phyloP scores from a whole-genome alignment of 2,888 invertebrate species.

The Plagiodera versicolora region DNA sequence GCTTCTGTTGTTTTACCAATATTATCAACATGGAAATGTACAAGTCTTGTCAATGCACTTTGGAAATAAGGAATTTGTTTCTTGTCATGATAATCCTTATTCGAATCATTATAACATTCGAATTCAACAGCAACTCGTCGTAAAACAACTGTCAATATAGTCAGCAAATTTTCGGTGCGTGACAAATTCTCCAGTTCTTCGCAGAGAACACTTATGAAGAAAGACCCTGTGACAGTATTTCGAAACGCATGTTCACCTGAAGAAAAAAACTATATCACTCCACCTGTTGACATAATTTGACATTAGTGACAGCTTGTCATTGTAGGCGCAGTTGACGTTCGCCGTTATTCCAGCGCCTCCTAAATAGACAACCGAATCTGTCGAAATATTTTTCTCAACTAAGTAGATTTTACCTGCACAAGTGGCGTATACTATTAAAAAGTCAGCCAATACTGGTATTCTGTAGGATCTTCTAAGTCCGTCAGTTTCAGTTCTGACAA shows the following conservation, averaged over 20 bases:
- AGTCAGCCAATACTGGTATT: constrained; percentile 91
- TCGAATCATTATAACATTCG: constrained; percentile 82
- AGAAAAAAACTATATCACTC: no score
- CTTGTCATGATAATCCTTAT: constrained; percentile 56
- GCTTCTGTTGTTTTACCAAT: neutral
- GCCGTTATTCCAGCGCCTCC: no score
- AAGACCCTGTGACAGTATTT: constrained; percentile 88
- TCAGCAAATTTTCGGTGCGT: constrained; percentile 75
- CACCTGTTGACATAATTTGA: no score
- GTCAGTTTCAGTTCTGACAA: constrained; percentile 77
- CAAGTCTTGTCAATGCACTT: constrained; percentile 81
- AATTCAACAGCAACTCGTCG: constrained; percentile 86
- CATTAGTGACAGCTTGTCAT: no score
- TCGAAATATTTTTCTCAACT: no score
- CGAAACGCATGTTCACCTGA: constrained; percentile 47
- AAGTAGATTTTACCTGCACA: constrained; percentile 75
- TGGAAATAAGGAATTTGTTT: constrained; percentile 93
- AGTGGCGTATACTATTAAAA: constrained; percentile 89
- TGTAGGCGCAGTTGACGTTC: no score
- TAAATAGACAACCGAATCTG: no score
- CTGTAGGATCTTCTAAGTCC: constrained; percentile 69
- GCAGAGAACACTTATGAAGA: constrained; percentile 92
- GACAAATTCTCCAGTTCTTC: constrained; percentile 74
- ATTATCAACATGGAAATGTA: constrained; percentile 5
- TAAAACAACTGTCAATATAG: constrained; percentile 81